Evolutionary conservation across 2,113 vertebrate species (phyloP), one percentile per base, ranked within the genome.

Genomic region (Scomber japonicus): DNA sequence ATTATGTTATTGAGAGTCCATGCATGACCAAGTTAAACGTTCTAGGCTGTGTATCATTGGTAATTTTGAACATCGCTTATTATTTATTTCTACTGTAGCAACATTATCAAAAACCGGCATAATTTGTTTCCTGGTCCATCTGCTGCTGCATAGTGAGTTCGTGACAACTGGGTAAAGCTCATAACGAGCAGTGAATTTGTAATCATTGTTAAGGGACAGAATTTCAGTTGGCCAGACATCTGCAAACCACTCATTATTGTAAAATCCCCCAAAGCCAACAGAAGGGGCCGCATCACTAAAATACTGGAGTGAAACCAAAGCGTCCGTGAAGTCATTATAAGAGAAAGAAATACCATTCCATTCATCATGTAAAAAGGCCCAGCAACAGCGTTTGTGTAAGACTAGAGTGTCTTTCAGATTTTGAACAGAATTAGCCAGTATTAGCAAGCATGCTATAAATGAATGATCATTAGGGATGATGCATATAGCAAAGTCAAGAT

Each of bases 221-320:
- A 61, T 61, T 61, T 62, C 59, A 62, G 35, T 19, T 62, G 59
- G 35, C 35, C 59, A 62, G 7, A 45, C n/a, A 15, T 63, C 60
- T 63, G 40, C 40, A 46, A 46, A 63, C 13, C 6, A 46, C 3
- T 46, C 44, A 24, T 45, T 63, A 21, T 24, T 63, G 0, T 2
- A 12, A 13, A 63, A 46, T 15, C 44, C 40, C 40, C 13, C 40
- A 63, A 46, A 46, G 17, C 61, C n/a, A 63, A 24, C 13, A 24
- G 13, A 63, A 24, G 40, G 19, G 3, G 5, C 44, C 3, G 1
- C 19, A 16, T 46, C 8, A 3, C 7, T 24, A 1, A 57, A 63
- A 4, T 16, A 59, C 14, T 40, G 30, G 56, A 59, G 27, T 4
- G 15, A 30, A 13, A 13, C 35, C 3, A 4, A 40, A 40, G 35